Evolutionary conservation across 2,888 invertebrate species (phyloP), one percentile per base, ranked within the genome.

Genomic region (Metopia argyrocephala): DNA sequence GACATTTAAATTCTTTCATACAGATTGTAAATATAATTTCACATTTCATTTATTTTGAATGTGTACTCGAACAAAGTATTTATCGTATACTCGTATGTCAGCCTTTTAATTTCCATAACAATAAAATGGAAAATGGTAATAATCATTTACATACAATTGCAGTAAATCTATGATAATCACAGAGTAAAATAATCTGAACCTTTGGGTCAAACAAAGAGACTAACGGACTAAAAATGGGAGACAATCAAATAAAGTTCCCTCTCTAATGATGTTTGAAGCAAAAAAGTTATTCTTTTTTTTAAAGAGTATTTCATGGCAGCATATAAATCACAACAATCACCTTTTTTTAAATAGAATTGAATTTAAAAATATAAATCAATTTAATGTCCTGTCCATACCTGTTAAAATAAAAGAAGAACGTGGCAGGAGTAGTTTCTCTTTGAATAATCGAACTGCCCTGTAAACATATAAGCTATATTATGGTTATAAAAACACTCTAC

Each of bases 1-100:
- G 31, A 7, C 12, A 12, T 31, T 56, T 69, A 76, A 76, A 56
- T 69, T 69, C 68, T 62, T 69, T 12, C 12, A 31, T 12, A 62
- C 76, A 80, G 62, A 62, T 71, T 80, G 79, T 81, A 81, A 81
- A 81, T 78, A 78, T 78, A 78, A 81, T 81, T 81, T 81, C 74
- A 81, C 81, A 75, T 66, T 62, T 78, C 78, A 81, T 81, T 75
- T 81, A 81, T 66, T 81, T 81, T 75, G 27, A 81, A 81, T 66
- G 74, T 31, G 31, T 31, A 12, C n/a, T n/a, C n/a, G n/a, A n/a
- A 31, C 65, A 78, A 68, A 76, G 68, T 71, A 68, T 71, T 54
- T 76, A 46, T 48, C 62, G 7, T 52, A 50, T 52, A 21, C 20
- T 68, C 46, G 28, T 79, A 66, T 66, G 68, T 62, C 76, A 68